Base-by-base conservation (phyloP, 2,113 vertebrate species). In the Penelope pileata region DNA sequence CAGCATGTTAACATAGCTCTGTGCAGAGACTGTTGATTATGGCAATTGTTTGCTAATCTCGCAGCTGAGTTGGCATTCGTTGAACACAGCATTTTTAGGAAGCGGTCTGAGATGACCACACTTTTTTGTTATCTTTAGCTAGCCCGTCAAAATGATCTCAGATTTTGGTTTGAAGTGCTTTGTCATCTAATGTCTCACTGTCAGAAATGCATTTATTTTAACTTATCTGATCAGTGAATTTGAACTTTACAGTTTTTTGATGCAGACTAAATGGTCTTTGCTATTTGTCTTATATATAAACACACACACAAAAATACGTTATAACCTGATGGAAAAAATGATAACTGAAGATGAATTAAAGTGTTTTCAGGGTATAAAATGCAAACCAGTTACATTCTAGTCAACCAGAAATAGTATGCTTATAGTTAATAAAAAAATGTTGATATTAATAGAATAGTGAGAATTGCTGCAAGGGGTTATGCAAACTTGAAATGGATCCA, bases 21-120 rank as follows among this genome's bases (percentile, higher is more conserved):
- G 68, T 32, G 3, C 75, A 88, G 74, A 93, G 63, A 42, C 60
- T 88, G 91, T 83, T 92, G 90, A 83, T 62, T 93, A 48, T 92
- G 64, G 56, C 75, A 47, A 70, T 81, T 94, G 91, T 94, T 66
- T 72, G 63, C 23, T 96, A 88, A 94, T 95, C 94, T 95, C 79
- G 83, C 63, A 70, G 59, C 85, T 81, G 85, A 67, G 72, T 8
- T 47, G 47, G 54, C 76, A 68, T 86, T 83, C 95, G 90, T 62
- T 47, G 70, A 93, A 72, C 36, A 22, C 45, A 95, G 90, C 66
- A 10, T 51, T 95, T 96, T 96, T 81, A 80, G 75, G 76, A 94
- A 95, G 51, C 40, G 38, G 47, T 88, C 63, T 27, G 75, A 95
- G 80, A 83, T 80, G 63, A 96, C 38, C 72, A 64, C 76, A 78